phyloP scores from a whole-genome alignment of 2,797 vertebrate genomes.

The Catostomus latipinnis region DNA sequence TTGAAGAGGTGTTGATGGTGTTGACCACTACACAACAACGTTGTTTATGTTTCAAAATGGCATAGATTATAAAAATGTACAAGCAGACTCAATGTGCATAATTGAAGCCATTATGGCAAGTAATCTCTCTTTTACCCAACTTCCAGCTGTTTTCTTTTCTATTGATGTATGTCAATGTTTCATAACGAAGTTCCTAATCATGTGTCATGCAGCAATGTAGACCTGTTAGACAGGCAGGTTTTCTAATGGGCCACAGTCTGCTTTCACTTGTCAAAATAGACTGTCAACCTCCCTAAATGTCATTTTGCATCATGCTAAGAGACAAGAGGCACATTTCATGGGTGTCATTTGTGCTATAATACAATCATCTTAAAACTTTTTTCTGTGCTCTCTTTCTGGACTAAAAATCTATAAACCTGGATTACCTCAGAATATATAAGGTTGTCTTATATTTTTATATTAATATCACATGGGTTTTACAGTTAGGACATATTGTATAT shows the following conservation, averaged over 20 bases:
- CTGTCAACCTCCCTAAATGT: conserved; percentile 45
- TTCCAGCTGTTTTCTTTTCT: conserved; percentile 38
- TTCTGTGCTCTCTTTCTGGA: no score
- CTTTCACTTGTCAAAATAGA: conserved; percentile 41
- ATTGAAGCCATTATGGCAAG: conserved; percentile 24
- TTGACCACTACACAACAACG: conserved; percentile 1
- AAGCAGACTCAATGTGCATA: conserved; percentile 22
- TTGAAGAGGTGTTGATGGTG: conserved; percentile 11
- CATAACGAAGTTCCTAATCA: conserved; percentile 34
- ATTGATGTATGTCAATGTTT: conserved; percentile 37
- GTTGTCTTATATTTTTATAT: not conserved
- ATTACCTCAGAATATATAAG: no score
- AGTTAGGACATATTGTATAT: not conserved
- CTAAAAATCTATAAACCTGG: not conserved
- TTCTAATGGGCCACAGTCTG: conserved; percentile 17
- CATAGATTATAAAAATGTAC: conserved; percentile 15
- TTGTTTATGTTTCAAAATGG: conserved; percentile 23
- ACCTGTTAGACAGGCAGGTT: conserved; percentile 37
- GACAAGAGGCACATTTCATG: conserved; percentile 34
- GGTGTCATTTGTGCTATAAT: not conserved
- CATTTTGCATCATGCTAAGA: conserved; percentile 28
- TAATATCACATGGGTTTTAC: not conserved
- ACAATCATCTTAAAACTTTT: no score
- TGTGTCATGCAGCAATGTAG: conserved; percentile 28
- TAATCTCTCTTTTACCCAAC: conserved; percentile 12